These are phyloP conservation scores for Drosophila pruinosa DNA, from an alignment of 1,140 invertebrate species.

Conservation along the genomic window DNA sequence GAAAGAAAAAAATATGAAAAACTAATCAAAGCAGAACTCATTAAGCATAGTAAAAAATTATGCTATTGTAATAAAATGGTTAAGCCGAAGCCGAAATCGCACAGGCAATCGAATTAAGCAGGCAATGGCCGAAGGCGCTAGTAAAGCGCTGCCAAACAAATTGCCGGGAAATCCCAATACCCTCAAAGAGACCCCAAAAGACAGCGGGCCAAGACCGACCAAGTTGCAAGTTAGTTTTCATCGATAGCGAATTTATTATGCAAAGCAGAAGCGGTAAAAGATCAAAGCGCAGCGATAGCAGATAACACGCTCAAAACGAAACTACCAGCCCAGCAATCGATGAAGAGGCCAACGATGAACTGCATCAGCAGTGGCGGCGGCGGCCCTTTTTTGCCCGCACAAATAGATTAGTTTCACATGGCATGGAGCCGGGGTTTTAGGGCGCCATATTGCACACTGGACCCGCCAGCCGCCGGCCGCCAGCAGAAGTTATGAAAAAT, in stretches of 20 bases:
- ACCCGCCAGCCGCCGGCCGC: slow-evolving; percentile 64
- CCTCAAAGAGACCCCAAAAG: slow-evolving; percentile 3
- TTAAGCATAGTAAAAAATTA: slow-evolving; percentile 81
- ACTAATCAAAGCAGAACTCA: slow-evolving; percentile 81
- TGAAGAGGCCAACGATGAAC: slow-evolving; percentile 28
- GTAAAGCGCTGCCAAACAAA: slow-evolving; percentile 64
- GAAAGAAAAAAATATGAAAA: slow-evolving; percentile 62
- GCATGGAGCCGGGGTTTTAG: slow-evolving; percentile 58
- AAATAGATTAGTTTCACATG: slow-evolving; percentile 83
- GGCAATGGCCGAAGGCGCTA: slow-evolving; percentile 62
- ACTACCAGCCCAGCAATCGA: slow-evolving; percentile 6
- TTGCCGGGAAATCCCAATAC: slow-evolving; percentile 73
- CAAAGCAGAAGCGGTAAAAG: slow-evolving; percentile 81
- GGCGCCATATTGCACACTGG: slow-evolving; percentile 80
- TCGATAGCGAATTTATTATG: slow-evolving; percentile 81
- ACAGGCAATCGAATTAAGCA: slow-evolving; percentile 79
- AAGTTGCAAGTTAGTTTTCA: slow-evolving; percentile 76
- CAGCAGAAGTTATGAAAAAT: slow-evolving; percentile 83
- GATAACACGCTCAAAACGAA: slow-evolving; percentile 59
- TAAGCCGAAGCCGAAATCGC: slow-evolving; percentile 70
- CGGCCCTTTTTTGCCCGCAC: slow-evolving; percentile 70
- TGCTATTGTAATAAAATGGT: slow-evolving; percentile 80
- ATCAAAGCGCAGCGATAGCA: slow-evolving; percentile 79
- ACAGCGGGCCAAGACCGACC: slow-evolving; percentile 9
- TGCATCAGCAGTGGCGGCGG: slow-evolving; percentile 2